Evolutionary conservation across 1,140 invertebrate genomes (phyloP).

Genomic region (Lasioglossum baleicum): DNA sequence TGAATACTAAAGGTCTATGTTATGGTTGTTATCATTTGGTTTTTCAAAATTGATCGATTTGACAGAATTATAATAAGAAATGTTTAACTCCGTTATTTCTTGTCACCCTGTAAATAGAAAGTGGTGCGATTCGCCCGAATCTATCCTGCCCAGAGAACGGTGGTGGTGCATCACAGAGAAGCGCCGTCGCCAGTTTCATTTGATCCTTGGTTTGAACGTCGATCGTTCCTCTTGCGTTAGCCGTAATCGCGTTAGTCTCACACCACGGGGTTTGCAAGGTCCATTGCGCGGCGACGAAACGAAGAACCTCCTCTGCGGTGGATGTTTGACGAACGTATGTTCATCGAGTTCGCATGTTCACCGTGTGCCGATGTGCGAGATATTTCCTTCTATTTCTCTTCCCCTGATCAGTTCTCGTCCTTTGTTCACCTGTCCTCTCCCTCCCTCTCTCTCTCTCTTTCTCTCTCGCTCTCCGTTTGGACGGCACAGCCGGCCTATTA

Average conservation of each 20-base stretch:
- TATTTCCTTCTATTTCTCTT: not conserved
- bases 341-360: constrained; percentile 27
- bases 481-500: constrained; percentile 10
- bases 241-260: constrained; percentile 40
- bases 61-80: no score
- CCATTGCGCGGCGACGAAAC: constrained; percentile 7
- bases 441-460: not conserved
- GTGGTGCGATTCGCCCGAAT: no score
- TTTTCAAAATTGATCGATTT: no score
- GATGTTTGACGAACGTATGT: constrained; percentile 9
- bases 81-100: no score
- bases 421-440: not conserved
- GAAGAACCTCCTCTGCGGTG: not conserved
- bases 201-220: constrained; percentile 28
- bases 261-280: constrained; percentile 33
- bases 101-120: no score
- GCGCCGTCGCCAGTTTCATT: constrained; percentile 1
- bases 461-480: not conserved
- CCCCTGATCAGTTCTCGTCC: no score
- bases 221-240: constrained; percentile 3
- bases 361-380: not conserved
- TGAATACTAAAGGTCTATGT: no score
- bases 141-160: no score
- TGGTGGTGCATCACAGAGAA: not conserved
- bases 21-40: no score